Conservation (phyloP, 2,113 vertebrate genomes). For the Oryzias woworae region DNA sequence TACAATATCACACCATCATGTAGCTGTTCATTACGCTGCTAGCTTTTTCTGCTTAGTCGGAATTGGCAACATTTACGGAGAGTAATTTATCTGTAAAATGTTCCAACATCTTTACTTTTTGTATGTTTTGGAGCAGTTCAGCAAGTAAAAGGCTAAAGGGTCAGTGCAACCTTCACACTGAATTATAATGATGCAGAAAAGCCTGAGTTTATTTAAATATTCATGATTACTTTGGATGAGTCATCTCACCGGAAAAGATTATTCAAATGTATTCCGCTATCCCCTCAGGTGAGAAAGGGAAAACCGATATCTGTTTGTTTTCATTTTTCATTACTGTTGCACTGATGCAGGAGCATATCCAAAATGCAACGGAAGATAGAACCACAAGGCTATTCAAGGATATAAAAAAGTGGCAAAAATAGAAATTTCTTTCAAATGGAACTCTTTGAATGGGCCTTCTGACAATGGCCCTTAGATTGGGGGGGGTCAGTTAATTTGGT, state of each 20-base stretch:
- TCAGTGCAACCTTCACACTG: conserved; percentile 23
- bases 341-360: conserved; percentile 45
- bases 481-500: conserved; percentile 58
- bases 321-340: conserved; percentile 50
- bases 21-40: background rate
- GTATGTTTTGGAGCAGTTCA: conserved; percentile 7
- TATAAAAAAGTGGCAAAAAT: conserved; percentile 44
- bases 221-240: conserved; percentile 45
- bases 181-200: conserved; percentile 34
- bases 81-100: background rate
- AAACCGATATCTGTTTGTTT: conserved; percentile 66
- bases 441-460: conserved; percentile 33
- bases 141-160: conserved; percentile 44
- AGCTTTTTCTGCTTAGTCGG: background rate
- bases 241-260: conserved; percentile 37
- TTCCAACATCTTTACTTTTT: background rate
- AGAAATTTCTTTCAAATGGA: conserved; percentile 60
- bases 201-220: conserved; percentile 42
- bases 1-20: background rate
- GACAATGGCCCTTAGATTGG: conserved; percentile 25
- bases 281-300: conserved; percentile 51
- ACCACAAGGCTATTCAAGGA: conserved; percentile 33
- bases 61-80: background rate
- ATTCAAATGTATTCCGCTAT: conserved; percentile 66
- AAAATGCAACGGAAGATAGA: conserved; percentile 47